Percentiles rank a stretch among this genome's conserved stretches.
Evolutionary conservation across 1,140 invertebrate species (phyloP).

Genomic region (Ceratina japonica): DNA sequence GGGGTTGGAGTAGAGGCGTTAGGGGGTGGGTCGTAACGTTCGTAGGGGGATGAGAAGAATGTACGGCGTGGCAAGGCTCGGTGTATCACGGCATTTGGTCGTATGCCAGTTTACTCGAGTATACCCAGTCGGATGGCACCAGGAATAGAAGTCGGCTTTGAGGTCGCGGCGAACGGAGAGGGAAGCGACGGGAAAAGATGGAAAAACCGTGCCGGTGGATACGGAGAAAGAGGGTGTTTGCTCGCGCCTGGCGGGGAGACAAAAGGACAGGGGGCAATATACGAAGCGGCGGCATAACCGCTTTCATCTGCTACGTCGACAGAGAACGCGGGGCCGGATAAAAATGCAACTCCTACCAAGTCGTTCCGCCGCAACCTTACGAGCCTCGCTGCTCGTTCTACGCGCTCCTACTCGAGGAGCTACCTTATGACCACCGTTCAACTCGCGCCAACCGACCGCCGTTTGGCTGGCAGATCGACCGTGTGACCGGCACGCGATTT

Average conservation of each 20-base stretch:
- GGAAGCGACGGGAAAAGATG: conserved; percentile 32
- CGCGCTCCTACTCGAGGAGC: conserved; percentile 44
- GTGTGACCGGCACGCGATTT: conserved; percentile 9
- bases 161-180: conserved; percentile 54
- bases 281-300: conserved; percentile 60
- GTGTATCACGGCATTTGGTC: conserved; percentile 68
- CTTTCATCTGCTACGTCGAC: conserved; percentile 71
- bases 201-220: conserved; percentile 28
- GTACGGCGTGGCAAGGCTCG: conserved; percentile 51
- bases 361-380: conserved; percentile 63
- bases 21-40: conserved; percentile 58
- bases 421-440: conserved; percentile 49
- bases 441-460: conserved; percentile 17
- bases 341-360: conserved; percentile 67
- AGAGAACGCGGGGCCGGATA: conserved; percentile 46
- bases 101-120: conserved; percentile 67
- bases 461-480: conserved; percentile 18
- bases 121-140: conserved; percentile 57
- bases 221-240: not conserved
- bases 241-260: conserved; percentile 56
- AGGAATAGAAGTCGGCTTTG: conserved; percentile 67
- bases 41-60: conserved; percentile 46
- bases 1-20: conserved; percentile 17
- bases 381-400: conserved; percentile 55
- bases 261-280: conserved; percentile 65